Evolutionary conservation across 2,888 invertebrate species (phyloP), one percentile per base, ranked within the genome.

Genomic region (Monoplex corrugatus): DNA sequence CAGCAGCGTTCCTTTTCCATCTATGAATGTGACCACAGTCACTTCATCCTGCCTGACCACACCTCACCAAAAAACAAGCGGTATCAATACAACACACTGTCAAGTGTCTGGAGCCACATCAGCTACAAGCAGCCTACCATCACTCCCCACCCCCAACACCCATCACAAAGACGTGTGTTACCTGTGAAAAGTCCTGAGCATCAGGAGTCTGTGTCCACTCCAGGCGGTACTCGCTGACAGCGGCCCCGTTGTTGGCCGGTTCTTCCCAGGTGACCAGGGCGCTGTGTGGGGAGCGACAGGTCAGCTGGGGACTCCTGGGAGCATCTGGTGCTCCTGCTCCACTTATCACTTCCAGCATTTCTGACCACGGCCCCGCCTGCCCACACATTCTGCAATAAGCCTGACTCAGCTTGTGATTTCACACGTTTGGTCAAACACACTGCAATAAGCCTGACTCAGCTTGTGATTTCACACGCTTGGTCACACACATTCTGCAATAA

Each of bases 281-380:
- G 93, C 97, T 97, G 93, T 97, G 97, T 44, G 98, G 97, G 78
- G 97, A 97, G 94, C 97, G 97, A 90, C 97, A 97, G 72, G 95
- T 94, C 43, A 97, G 97, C 89, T 96, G 94, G 0, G 97, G 96
- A 16, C 97, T 97, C 45, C 96, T 95, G 0, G 98, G 98, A n/a
- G 97, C 96, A 93, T 97, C 97, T 0, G 98, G 98, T 28, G 98
- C 97, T 16, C 98, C 98, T 8, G 98, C 97, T 10, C 98, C 98
- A 92, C 98, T 98, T 72, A 97, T 96, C 92, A 98, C 97, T 92
- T 97, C 97, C 93, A 98, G 96, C 90, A 97, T 96, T 84, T 97
- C 97, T 16, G 98, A 98, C 97, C 98, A 98, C 32, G 97, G 97
- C 35, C 98, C 98, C 43, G 97, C 97, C 96, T 97, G 90, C 1